phyloP scores from a whole-genome alignment of 2,797 vertebrate species.

The Nannoperca obscura region DNA sequence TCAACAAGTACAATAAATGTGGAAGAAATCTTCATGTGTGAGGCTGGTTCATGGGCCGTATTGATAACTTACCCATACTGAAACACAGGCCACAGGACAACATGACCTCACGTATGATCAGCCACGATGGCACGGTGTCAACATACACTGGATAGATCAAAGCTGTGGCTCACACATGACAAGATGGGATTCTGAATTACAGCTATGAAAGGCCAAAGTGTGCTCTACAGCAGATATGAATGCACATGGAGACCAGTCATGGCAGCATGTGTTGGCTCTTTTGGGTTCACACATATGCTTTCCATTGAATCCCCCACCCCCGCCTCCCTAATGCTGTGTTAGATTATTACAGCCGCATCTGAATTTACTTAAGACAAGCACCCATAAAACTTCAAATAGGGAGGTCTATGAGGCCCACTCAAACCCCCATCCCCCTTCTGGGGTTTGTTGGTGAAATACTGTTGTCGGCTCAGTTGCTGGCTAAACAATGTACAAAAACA shows the following conservation, averaged over 20 bases:
- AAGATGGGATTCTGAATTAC: slow-evolving; percentile 36
- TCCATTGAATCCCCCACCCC: slow-evolving; percentile 57
- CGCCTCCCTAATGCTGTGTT: slow-evolving; percentile 68
- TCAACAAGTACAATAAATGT: slow-evolving; percentile 64
- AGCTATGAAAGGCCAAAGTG: slow-evolving; percentile 38
- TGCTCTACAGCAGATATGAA: slow-evolving; percentile 58
- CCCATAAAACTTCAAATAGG: slow-evolving; percentile 85
- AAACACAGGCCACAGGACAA: slow-evolving; percentile 7
- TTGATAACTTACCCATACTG: slow-evolving; percentile 23
- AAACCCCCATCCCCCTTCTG: slow-evolving; percentile 23
- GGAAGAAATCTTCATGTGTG: slow-evolving; percentile 31
- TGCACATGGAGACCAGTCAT: slow-evolving; percentile 65
- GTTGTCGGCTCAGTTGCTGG: slow-evolving; percentile 55
- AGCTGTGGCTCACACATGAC: slow-evolving; percentile 29
- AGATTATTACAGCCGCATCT: slow-evolving; percentile 84
- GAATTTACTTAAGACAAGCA: slow-evolving; percentile 86
- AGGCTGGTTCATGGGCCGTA: slow-evolving; percentile 15
- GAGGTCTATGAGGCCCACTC: slow-evolving; percentile 71
- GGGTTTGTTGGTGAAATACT: slow-evolving; percentile 60
- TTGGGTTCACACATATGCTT: slow-evolving; percentile 73
- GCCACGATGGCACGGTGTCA: slow-evolving; percentile 21
- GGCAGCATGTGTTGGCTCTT: slow-evolving; percentile 62
- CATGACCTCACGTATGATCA: slow-evolving; percentile 8
- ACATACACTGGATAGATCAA: slow-evolving; percentile 42
- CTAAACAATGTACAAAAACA: slow-evolving; percentile 57